Base-by-base conservation (phyloP, 2,797 vertebrate species). In the Cottoperca gobio region DNA sequence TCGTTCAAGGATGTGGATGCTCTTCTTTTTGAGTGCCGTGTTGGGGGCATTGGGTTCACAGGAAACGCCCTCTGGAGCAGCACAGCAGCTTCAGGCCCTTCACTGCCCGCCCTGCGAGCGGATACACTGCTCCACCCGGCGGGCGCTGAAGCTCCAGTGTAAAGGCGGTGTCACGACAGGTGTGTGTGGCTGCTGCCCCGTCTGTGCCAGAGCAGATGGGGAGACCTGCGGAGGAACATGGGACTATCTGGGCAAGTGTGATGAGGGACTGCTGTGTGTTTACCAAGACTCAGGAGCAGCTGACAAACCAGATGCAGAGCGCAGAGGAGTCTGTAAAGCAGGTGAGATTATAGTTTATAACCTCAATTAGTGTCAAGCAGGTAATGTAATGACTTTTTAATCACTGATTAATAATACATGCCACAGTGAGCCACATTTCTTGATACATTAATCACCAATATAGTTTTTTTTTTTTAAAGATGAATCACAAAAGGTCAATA, bases 191-290 rank as follows among this genome's bases (percentile, higher is more conserved):
- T 95, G 94, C 91, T 95, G 95, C 79, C 92, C 93, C 0, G 85
- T 83, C 0, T 94, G 94, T 39, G 93, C 94, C 80, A 82, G 76
- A n/a, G 81, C 64, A 0, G 82, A 78, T 33, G 93, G 89, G 16
- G 92, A 95, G 84, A 83, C 57, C 84, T 95, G 94, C 5, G 95
- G 94, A 7, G 95, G 94, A 2, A 74, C 85, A 0, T 95, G 94
- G 95, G 93, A 94, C 83, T 91, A 93, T 33, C 82, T 95, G 85
- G 94, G 95, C 16, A 95, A 94, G 81, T 95, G 94, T 42, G 94
- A 93, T 2, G 83, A 93, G 70, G 93, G 92, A 1, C 84, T 95
- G 81, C 79, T 93, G 79, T 94, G 94, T n/a, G 68, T 92, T 42
- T 77, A 88, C 67, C 73, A 83, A 86, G 92, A 91, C 10, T 4